Base-by-base conservation (phyloP, 1,140 invertebrate genomes). In the Drosophila baimaii region DNA sequence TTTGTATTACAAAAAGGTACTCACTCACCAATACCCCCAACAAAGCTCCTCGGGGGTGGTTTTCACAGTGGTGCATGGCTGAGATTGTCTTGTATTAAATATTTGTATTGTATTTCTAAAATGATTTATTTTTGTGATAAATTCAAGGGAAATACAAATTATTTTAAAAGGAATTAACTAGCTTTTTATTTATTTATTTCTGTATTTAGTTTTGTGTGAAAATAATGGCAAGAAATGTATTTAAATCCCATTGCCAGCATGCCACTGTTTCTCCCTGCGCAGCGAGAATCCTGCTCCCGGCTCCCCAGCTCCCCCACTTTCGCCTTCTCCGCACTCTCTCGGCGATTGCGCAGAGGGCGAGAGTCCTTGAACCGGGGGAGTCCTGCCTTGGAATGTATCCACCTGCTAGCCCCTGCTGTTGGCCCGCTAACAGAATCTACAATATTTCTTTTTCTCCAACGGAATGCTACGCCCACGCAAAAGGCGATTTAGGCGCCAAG, bases 361-460 rank as follows among this genome's bases (percentile, higher is more conserved):
- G 31, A 29, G 51, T 77, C 65, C 70, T 71, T 65, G 10, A 7
- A 17, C 5, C 15, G 15, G 46, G 10, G 25, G 9, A 27, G 15
- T 23, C 25, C 52, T 37, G 15, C 27, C 27, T 31, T 31, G 55
- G 49, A 66, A 65, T 62, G 7, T 33, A 17, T 49, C 33, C 43
- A 57, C 63, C 15, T 31, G 15, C 62, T 54, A 0, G 0, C 3
- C 21, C 0, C 0, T 78, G 2, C 83, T 91, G 89, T 63, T 82
- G 46, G 76, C 88, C 89, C 81, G 79, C 64, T 89, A 82, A 37
- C 78, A 78, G 81, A 91, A 89, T 91, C 89, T 91, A 91, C 89
- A 91, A 82, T 58, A 89, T 81, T 89, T 91, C 89, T 91, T 91
- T 91, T 91, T 91, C 88, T 88, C 77, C 77, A 77, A 52, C 64